Conservation (phyloP, 1,140 invertebrate genomes). For the Lordiphosa collinella region DNA sequence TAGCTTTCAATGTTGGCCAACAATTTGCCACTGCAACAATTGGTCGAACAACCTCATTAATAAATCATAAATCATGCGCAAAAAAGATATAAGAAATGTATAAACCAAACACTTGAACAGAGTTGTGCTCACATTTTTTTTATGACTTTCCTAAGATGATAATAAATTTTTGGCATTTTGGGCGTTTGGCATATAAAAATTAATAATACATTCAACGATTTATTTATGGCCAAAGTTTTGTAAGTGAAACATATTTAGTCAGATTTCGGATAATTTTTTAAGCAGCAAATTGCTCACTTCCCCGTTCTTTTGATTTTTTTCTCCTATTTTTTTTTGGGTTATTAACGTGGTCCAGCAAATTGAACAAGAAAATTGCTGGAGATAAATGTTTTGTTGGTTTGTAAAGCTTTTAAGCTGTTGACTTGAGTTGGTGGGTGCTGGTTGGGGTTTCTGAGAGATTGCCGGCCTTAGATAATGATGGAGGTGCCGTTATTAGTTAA, state of each 20-base stretch:
- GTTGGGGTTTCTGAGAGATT: slow-evolving; percentile 10
- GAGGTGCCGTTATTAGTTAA: slow-evolving; percentile 43
- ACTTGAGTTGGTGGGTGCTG: slow-evolving; percentile 26
- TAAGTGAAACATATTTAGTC: slow-evolving; percentile 15
- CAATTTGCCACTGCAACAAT: slow-evolving; percentile 41
- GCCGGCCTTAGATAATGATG: slow-evolving; percentile 36
- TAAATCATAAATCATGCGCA: slow-evolving; percentile 70
- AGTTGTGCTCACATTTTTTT: slow-evolving; percentile 23
- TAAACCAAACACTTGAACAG: slow-evolving; percentile 12
- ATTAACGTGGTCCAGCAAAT: slow-evolving; percentile 63
- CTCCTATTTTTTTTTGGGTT: slow-evolving; percentile 14
- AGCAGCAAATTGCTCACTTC: slow-evolving; percentile 43
- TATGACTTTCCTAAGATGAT: slow-evolving; percentile 40
- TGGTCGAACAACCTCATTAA: slow-evolving; percentile 45
- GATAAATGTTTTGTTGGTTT: slow-evolving; percentile 39
- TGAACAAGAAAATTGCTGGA: slow-evolving; percentile 36
- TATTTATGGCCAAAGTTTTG: slow-evolving; percentile 39
- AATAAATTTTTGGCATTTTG: slow-evolving; percentile 27
- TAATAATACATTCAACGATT: slow-evolving; percentile 30
- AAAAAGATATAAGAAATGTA: slow-evolving; percentile 25
- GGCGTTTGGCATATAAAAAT: slow-evolving; percentile 20
- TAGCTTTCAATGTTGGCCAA: slow-evolving; percentile 31
- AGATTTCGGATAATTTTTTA: slow-evolving; percentile 13
- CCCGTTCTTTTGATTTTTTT: slow-evolving; percentile 10
- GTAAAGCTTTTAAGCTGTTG: slow-evolving; percentile 8